Evolutionary conservation across 30 jellyfish, hydroid and myxozoan species (phyloP), one percentile per base, ranked within the genome.

Genomic region (Chironex yamaguchii): DNA sequence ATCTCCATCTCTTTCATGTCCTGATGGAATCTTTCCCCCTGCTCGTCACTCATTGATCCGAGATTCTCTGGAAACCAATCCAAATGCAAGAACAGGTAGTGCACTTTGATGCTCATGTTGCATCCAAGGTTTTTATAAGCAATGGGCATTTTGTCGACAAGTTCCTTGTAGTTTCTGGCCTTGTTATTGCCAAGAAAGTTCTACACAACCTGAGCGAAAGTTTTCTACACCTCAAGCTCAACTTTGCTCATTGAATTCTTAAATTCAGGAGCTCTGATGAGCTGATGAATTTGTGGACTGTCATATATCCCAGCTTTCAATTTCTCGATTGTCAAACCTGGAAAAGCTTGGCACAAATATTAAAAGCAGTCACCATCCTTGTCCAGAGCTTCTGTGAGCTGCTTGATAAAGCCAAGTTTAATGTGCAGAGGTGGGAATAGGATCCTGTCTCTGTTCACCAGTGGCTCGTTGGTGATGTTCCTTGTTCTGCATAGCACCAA

Each of bases 271-370:
- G 49, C 79, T 52, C 48, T 75, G 49, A 75, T 75, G 52, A 72
- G 74, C 86, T 72, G 74, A n/a, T 74, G 74, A 22, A 75, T 48
- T 42, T 36, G 88, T 75, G 84, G 88, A 35, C 88, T 53, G 11
- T 75, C 52, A 75, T 48, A 75, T 31, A 42, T 62, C 34, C 88
- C 84, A 22, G 79, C 81, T 62, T 48, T 75, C 24, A 75, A 22
- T 72, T 42, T 75, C 76, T 75, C 80, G 29, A 35, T 52, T 35
- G 81, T 21, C 81, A 48, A 25, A 35, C 31, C 23, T 25, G 88
- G 88, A 75, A 28, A 67, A 67, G 81, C 81, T 23, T 31, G 52
- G 49, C 81, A 34, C 81, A 67, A 67, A 62, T 67, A 24, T 24
- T 67, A 9, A 67, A 67, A 22, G 81, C 66, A 67, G 52, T 30